Evolutionary conservation across 2,888 invertebrate genomes (phyloP), one percentile per base, ranked within the genome.

Genomic region (Apamea epomidion): DNA sequence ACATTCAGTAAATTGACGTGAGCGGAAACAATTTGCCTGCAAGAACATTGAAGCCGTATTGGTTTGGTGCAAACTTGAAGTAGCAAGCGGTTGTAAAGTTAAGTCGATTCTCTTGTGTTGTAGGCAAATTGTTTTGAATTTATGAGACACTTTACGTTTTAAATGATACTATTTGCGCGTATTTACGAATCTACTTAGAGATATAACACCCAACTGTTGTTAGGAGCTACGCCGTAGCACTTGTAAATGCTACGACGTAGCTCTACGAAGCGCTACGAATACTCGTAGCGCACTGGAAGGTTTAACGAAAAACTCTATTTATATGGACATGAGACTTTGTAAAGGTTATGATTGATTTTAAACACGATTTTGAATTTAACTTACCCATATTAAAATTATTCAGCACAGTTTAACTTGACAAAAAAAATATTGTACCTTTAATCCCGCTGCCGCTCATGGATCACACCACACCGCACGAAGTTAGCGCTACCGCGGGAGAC

Each of bases 21-120:
- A 93, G 93, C 94, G 93, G 94, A 94, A 94, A 94, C 96, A 96
- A 96, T 96, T 96, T 95, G 95, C 94, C 92, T 94, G 92, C 92
- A 92, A 89, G 94, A 93, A 93, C 92, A 91, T 91, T 91, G 91
- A 90, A 92, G 90, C 80, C 85, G 75, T 85, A 83, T 87, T 82
- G 88, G 85, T 89, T 84, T 89, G 91, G 87, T 80, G 71, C 88
- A 91, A 93, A 85, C 54, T 78, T 88, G 69, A 70, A 76, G 86
- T 80, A 83, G 62, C 18, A 10, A 79, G 89, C 85, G 85, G n/a
- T 72, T 12, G 51, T 51, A 18, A 68, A 42, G 29, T 86, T 69
- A 48, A 45, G n/a, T 45, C 48, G 4, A 12, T 10, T 10, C 10
- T 64, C 6, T 8, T 14, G 8, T 67, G 18, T 45, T 10, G 21